Evolutionary conservation across 2,113 vertebrate genomes (phyloP).

Genomic region (Amphilophus citrinellus): DNA sequence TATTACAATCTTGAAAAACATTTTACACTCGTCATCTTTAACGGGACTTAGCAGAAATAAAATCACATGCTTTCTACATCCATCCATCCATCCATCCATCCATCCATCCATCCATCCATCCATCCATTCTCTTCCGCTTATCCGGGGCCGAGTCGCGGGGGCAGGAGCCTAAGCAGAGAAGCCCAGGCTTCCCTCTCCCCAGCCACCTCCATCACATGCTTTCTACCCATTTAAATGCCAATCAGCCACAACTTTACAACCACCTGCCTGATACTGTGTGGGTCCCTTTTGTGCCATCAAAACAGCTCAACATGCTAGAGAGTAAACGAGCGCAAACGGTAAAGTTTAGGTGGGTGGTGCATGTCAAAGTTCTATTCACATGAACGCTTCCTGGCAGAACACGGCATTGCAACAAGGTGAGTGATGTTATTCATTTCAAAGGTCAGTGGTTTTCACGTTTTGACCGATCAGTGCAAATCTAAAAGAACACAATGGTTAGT

Average conservation of each 20-base stretch:
- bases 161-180: too few species aligned
- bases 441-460: too few species aligned
- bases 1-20: slow-evolving; percentile 24
- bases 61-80: neutral
- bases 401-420: neutral
- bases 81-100: too few species aligned
- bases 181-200: too few species aligned
- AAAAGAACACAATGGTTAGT: neutral
- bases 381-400: neutral
- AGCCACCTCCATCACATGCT: neutral
- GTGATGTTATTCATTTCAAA: neutral
- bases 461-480: neutral
- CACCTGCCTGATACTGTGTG: slow-evolving; percentile 4
- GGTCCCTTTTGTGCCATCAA: neutral
- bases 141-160: too few species aligned
- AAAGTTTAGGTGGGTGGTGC: too few species aligned
- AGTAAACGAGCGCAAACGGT: too few species aligned
- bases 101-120: too few species aligned
- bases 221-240: neutral
- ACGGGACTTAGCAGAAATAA: neutral
- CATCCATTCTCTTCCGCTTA: too few species aligned
- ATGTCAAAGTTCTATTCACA: neutral
- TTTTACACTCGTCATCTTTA: neutral
- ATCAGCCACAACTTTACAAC: neutral
- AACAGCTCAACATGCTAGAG: neutral